These are phyloP conservation scores for Mormyrops boulengeri DNA, from an alignment of 2,797 vertebrate species.

Conservation along the genomic window DNA sequence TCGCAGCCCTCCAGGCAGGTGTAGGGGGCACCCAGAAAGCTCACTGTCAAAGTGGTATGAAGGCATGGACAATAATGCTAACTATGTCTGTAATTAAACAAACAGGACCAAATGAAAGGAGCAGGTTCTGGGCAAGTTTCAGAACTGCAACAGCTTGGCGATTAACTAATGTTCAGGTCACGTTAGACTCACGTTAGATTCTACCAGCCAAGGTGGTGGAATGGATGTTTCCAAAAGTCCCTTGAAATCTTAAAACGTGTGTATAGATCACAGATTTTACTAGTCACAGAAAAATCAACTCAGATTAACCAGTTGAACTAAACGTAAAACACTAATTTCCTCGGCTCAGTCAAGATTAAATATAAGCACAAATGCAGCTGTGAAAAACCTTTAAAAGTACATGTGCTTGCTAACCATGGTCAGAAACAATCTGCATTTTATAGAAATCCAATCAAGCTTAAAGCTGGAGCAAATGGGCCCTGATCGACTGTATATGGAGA, in stretches of 20 bases:
- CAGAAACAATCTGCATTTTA: neutral
- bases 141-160: neutral
- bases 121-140: neutral
- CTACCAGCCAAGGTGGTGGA: neutral
- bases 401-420: neutral
- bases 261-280: neutral
- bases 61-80: neutral
- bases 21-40: neutral
- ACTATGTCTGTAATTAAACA: neutral
- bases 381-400: neutral
- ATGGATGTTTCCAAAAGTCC: neutral
- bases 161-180: neutral
- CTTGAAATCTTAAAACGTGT: neutral
- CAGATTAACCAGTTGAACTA: neutral
- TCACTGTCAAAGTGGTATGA: neutral
- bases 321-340: neutral
- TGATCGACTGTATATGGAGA: neutral
- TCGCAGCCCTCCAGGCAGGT: neutral
- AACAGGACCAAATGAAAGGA: neutral
- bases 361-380: neutral
- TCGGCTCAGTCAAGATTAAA: neutral
- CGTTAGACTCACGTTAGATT: no score
- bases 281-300: constrained; percentile 1
- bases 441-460: neutral
- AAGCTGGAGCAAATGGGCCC: neutral